Evolutionary conservation across 92 coral and sea anemone genomes (phyloP).

Genomic region (Zoanthus sansibaricus): DNA sequence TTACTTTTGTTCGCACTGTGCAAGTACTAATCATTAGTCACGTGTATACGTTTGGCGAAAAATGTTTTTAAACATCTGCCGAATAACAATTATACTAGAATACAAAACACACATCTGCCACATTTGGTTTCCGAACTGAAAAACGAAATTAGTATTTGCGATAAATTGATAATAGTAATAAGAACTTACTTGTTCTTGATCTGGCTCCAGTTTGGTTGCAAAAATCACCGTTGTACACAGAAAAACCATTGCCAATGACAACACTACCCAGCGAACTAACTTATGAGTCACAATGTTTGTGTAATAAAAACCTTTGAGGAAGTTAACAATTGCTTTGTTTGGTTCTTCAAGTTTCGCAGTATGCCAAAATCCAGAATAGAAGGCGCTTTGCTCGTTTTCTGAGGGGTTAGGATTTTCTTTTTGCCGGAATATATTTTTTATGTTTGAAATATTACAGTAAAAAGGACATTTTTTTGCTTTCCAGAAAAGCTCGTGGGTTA

Average conservation of each 20-base stretch:
- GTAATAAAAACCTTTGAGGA: conserved; percentile 76
- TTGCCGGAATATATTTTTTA: conserved; percentile 49
- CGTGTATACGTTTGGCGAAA: neutral
- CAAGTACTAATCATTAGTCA: neutral
- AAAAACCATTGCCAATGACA: conserved; percentile 71
- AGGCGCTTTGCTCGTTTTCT: conserved; percentile 39
- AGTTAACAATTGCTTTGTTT: conserved; percentile 67
- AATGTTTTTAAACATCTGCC: conserved; percentile 6
- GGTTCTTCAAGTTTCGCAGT: conserved; percentile 73
- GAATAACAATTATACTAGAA: neutral
- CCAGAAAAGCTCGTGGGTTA: conserved; percentile 85
- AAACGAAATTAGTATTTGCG: neutral
- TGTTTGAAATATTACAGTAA: conserved; percentile 23
- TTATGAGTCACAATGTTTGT: conserved; percentile 80
- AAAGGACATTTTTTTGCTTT: conserved; percentile 73
- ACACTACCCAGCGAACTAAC: conserved; percentile 85
- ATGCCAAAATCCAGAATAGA: conserved; percentile 23
- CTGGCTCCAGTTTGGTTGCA: conserved; percentile 90
- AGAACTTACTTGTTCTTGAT: conserved; percentile 88
- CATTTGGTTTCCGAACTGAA: neutral
- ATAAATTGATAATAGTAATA: neutral
- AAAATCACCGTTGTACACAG: conserved; percentile 75
- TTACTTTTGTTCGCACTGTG: neutral
- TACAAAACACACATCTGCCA: neutral
- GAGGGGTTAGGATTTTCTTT: conserved; percentile 51